These are phyloP conservation scores for Threskiornis aethiopicus DNA, from an alignment of 2,797 vertebrate species.

Conservation along the genomic window DNA sequence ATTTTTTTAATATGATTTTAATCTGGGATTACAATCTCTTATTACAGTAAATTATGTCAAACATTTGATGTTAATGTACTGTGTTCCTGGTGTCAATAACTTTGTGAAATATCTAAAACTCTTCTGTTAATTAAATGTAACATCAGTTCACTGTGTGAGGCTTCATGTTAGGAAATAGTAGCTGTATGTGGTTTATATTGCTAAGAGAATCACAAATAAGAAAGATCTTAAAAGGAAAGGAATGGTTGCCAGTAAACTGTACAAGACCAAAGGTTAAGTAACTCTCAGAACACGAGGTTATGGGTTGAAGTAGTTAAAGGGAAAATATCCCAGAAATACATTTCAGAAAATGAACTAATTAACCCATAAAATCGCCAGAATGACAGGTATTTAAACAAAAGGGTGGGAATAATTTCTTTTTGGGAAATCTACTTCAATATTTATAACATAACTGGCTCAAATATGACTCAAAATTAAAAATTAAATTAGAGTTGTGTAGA, in stretches of 20 bases:
- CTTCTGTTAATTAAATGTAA: neutral
- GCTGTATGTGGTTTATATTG: conserved; percentile 11
- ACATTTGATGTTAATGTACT: neutral
- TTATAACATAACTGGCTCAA: neutral
- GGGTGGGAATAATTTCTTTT: neutral
- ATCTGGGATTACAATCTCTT: neutral
- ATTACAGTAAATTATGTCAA: neutral
- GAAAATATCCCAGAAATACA: conserved; percentile 51
- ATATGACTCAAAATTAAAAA: neutral
- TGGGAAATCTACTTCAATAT: neutral
- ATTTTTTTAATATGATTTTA: neutral
- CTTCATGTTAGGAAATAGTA: neutral
- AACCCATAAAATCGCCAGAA: conserved; percentile 32
- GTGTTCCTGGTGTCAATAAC: neutral
- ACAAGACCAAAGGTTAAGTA: conserved; percentile 57
- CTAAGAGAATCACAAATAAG: conserved; percentile 25
- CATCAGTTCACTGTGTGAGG: neutral
- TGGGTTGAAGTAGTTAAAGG: conserved; percentile 43
- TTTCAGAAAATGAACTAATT: conserved; percentile 56
- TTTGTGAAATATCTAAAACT: neutral
- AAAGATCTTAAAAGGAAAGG: conserved; percentile 42
- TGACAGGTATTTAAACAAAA: conserved; percentile 44
- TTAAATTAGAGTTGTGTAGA: neutral
- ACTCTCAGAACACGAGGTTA: conserved; percentile 49
- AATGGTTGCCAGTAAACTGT: conserved; percentile 42